Evolutionary conservation across 2,113 vertebrate genomes (phyloP).

Genomic region (Murina feae): DNA sequence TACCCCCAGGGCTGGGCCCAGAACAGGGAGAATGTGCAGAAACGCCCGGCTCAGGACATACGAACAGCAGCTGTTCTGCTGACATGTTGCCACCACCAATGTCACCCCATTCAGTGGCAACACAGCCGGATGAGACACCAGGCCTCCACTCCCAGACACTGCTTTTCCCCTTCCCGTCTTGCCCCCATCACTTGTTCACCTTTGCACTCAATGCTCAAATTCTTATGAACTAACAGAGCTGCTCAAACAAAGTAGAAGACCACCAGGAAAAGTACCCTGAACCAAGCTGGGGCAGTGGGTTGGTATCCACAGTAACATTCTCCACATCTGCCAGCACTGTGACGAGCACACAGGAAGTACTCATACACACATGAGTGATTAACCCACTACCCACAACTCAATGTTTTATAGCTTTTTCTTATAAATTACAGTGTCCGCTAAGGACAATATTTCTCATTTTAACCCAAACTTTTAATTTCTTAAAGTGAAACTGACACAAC

Average conservation of each 20-base stretch:
- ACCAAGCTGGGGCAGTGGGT: rapidly evolving
- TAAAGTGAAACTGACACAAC: not conserved
- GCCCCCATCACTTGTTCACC: not conserved
- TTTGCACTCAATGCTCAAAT: not conserved
- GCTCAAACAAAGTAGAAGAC: not conserved
- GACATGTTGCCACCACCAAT: not conserved
- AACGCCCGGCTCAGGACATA: not conserved
- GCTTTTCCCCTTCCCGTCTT: not conserved
- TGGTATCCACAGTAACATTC: rapidly evolving
- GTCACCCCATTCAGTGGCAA: not conserved
- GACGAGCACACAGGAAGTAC: rapidly evolving
- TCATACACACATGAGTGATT: too few relatives aligned
- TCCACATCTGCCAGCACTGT: rapidly evolving
- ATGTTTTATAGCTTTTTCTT: not conserved
- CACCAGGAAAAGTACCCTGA: not conserved
- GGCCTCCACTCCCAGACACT: rapidly evolving
- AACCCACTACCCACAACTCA: not conserved
- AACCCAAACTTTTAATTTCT: not conserved
- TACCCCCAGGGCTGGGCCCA: not conserved
- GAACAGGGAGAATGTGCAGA: not conserved
- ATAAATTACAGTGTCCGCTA: not conserved
- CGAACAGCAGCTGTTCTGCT: not conserved
- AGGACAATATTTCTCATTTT: not conserved
- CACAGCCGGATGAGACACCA: not conserved
- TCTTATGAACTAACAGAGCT: not conserved